Conservation (phyloP, 2,888 invertebrate species). For the Eucera pruinosa region DNA sequence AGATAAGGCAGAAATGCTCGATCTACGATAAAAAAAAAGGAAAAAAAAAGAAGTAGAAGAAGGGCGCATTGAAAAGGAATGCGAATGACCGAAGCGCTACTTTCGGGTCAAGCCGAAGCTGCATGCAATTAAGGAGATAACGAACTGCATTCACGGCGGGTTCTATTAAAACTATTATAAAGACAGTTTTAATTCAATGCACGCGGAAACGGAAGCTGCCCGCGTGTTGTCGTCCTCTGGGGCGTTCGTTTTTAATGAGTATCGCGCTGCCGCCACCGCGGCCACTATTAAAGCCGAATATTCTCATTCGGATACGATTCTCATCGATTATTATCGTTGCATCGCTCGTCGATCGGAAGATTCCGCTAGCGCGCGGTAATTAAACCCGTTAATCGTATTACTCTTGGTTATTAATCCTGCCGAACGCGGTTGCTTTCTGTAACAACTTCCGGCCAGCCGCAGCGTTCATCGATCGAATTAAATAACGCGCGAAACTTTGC, state of each 20-base stretch:
- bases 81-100: not conserved
- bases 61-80: no score
- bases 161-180: slow-evolving; percentile 38
- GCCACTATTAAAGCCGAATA: slow-evolving; percentile 28
- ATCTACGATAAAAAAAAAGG: no score
- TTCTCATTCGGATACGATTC: not conserved
- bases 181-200: slow-evolving; percentile 35
- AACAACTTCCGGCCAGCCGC: slow-evolving; percentile 32
- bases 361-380: slow-evolving; percentile 18
- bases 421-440: slow-evolving; percentile 25
- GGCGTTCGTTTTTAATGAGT: slow-evolving; percentile 24
- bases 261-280: not conserved
- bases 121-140: slow-evolving; percentile 44
- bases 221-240: not conserved
- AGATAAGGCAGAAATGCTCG: no score
- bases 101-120: slow-evolving; percentile 12
- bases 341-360: slow-evolving; percentile 5
- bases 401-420: slow-evolving; percentile 53
- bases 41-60: no score
- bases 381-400: slow-evolving; percentile 56
- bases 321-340: not conserved
- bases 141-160: slow-evolving; percentile 36
- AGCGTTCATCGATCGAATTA: slow-evolving; percentile 50
- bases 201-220: slow-evolving; percentile 3
- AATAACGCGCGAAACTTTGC: slow-evolving; percentile 17